A percentile compares a stretch with the other conserved stretches of the same genome.
phyloP scores from a whole-genome alignment of 2,888 invertebrate genomes.

The Mimumesa dahlbomi region DNA sequence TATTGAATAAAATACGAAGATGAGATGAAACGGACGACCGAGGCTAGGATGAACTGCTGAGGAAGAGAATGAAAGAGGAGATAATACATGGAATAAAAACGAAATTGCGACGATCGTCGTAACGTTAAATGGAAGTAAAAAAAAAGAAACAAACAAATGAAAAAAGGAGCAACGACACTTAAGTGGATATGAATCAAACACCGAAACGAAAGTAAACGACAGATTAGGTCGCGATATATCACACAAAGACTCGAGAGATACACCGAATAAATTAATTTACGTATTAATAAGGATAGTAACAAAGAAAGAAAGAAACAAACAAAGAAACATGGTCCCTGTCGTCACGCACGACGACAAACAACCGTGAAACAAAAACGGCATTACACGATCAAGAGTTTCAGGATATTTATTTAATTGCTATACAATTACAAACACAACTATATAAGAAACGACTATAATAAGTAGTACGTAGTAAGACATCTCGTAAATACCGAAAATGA shows the following conservation, averaged over 20 bases:
- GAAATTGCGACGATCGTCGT: not conserved
- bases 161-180: slow-evolving; percentile 23
- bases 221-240: slow-evolving; percentile 58
- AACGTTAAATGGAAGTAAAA: too few relatives aligned
- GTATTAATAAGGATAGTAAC: slow-evolving; percentile 38
- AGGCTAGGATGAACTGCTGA: not conserved
- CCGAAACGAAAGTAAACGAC: slow-evolving; percentile 55
- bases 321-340: slow-evolving; percentile 2
- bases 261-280: slow-evolving; percentile 58
- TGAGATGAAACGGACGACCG: too few relatives aligned
- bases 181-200: slow-evolving; percentile 15
- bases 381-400: slow-evolving; percentile 65
- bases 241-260: slow-evolving; percentile 63
- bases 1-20: too few relatives aligned
- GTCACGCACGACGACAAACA: not conserved
- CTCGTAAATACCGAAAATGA: slow-evolving; percentile 61
- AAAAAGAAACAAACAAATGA: too few relatives aligned
- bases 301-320: slow-evolving; percentile 1
- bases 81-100: not conserved
- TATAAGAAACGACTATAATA: slow-evolving; percentile 72
- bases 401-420: slow-evolving; percentile 75
- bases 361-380: slow-evolving; percentile 26
- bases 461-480: slow-evolving; percentile 70
- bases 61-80: too few relatives aligned
- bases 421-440: slow-evolving; percentile 70